phyloP scores from a whole-genome alignment of 1,140 invertebrate genomes.

The Panulirus ornatus region DNA sequence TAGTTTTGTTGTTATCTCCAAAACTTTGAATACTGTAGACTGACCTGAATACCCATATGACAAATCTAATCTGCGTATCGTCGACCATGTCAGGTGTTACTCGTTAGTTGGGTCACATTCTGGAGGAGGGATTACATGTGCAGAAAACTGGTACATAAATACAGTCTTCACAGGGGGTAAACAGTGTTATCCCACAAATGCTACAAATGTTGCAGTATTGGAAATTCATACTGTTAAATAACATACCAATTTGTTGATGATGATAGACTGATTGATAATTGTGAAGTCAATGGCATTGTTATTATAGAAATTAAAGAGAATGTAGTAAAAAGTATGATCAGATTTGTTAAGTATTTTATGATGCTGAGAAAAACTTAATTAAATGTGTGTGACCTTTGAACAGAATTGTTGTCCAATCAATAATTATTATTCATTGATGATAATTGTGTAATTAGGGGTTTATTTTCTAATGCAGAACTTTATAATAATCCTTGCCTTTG shows the following conservation, averaged over 20 bases:
- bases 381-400: slow-evolving; percentile 18
- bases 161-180: no score
- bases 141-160: background rate
- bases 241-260: slow-evolving; percentile 66
- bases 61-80: background rate
- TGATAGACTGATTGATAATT: slow-evolving; percentile 61
- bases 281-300: slow-evolving; percentile 71
- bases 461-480: slow-evolving; percentile 53
- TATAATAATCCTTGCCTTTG: slow-evolving; percentile 71
- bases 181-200: slow-evolving; percentile 1
- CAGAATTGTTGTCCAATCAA: slow-evolving; percentile 32
- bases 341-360: slow-evolving; percentile 68
- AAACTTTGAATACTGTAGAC: background rate
- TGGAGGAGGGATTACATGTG: background rate
- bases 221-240: slow-evolving; percentile 61
- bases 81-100: background rate
- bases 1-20: background rate
- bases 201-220: slow-evolving; percentile 60
- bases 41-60: background rate
- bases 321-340: slow-evolving; percentile 36
- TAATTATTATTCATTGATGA: slow-evolving; percentile 44
- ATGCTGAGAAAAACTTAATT: slow-evolving; percentile 43
- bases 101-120: background rate
- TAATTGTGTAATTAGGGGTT: slow-evolving; percentile 47
- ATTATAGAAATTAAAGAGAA: slow-evolving; percentile 65